Evolutionary conservation across 2,797 vertebrate species (phyloP), one percentile per base, ranked within the genome.

Genomic region (Smutsia temminckii): DNA sequence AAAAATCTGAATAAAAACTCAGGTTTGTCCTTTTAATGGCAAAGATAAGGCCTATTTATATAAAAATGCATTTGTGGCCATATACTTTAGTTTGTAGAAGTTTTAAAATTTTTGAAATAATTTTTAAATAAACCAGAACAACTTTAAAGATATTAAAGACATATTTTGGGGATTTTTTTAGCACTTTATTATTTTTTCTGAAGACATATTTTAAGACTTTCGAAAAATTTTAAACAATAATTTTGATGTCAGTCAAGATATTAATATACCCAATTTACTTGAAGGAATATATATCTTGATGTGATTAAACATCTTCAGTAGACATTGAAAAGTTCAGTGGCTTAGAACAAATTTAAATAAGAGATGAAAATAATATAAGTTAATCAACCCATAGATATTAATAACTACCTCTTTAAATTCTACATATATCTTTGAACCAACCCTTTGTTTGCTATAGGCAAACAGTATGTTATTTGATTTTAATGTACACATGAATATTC

Each of bases 331-430:
- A 17, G 18, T 32, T 90, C 32, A 86, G 64, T 42, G 29, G 71
- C 53, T 94, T 77, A 89, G 42, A 87, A 61, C 6, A 81, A 85
- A 87, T 80, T 14, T 40, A 90, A 59, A 85, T 9, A 92, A 87
- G 18, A 92, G 34, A 85, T 27, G 55, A 85, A 85, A 94, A 77
- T 81, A 94, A 77, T 46, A 32, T 23, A 78, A 86, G 84, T 91
- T 25, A 91, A 87, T 81, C 59, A 85, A 69, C 17, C 6, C 11
- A 51, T 68, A 66, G 27, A 51, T 61, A 75, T 61, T 53, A 72
- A 40, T 57, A 81, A 96, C 8, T 64, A n/a, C 21, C 59, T 84
- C 53, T 85, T 86, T 74, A 86, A 78, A 81, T 81, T 92, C 57
- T 71, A 55, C 29, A 40, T 25, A 8, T 27, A 87, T 59, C 18